Evolutionary conservation across 1,140 invertebrate species (phyloP).

Genomic region (Diploscapter pachys): DNA sequence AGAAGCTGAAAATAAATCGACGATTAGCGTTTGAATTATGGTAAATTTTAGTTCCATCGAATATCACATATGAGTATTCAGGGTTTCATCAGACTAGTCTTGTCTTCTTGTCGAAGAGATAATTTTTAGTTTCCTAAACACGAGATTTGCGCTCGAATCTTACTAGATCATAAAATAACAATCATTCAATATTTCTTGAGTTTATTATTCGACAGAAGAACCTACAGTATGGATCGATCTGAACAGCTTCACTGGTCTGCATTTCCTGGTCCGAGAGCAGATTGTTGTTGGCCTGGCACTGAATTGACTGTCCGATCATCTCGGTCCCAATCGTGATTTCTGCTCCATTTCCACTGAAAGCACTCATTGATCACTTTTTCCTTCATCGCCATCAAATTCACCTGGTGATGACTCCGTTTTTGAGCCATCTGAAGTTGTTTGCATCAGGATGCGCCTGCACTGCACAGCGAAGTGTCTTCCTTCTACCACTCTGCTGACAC

Average conservation of each 20-base stretch:
- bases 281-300: conserved; percentile 57
- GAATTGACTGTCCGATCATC: conserved; percentile 57
- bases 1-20: conserved; percentile 47
- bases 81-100: too few species aligned
- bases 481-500: conserved; percentile 45
- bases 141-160: too few species aligned
- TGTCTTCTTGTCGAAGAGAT: too few species aligned
- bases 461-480: conserved; percentile 52
- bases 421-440: conserved; percentile 51
- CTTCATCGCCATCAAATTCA: background rate
- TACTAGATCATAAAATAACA: too few species aligned
- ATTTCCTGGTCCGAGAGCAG: conserved; percentile 49
- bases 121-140: too few species aligned
- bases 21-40: background rate
- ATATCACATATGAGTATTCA: too few species aligned
- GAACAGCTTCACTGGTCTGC: conserved; percentile 55
- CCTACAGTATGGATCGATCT: conserved; percentile 57
- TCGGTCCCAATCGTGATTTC: conserved; percentile 57
- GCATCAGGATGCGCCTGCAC: conserved; percentile 53
- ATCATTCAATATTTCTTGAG: too few species aligned
- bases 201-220: too few species aligned
- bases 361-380: conserved; percentile 7
- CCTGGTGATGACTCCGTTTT: conserved; percentile 53
- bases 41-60: too few species aligned
- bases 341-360: conserved; percentile 50